A percentile compares a stretch with the other conserved stretches of the same genome.
These are phyloP conservation scores for Drosophila yakuba DNA, from an alignment of 1,140 invertebrate genomes.

Conservation along the genomic window DNA sequence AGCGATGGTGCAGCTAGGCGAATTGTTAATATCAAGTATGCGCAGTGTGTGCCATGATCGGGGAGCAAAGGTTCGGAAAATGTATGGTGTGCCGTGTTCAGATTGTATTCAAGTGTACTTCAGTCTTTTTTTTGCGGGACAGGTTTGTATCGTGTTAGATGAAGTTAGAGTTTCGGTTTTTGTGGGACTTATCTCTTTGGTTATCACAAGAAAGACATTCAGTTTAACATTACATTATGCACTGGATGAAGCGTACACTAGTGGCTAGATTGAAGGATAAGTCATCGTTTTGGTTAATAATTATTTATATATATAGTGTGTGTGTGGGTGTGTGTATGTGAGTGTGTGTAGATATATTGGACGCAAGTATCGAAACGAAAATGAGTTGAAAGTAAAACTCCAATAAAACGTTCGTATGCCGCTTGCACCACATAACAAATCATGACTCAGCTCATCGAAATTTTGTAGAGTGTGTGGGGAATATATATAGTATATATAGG, in stretches of 20 bases:
- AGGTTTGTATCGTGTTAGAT: slow-evolving; percentile 9
- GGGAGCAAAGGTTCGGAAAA: slow-evolving; percentile 7
- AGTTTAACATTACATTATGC: slow-evolving; percentile 81
- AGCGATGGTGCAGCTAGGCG: slow-evolving; percentile 31
- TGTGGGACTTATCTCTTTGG: slow-evolving; percentile 31
- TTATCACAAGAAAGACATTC: slow-evolving; percentile 78
- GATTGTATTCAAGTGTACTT: slow-evolving; percentile 10
- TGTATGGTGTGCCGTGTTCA: slow-evolving; percentile 4
- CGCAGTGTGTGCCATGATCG: slow-evolving; percentile 43
- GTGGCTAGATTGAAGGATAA: slow-evolving; percentile 60
- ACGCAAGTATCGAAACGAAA: slow-evolving; percentile 68
- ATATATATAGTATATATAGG: slow-evolving; percentile 58
- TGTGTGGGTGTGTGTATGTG: slow-evolving; percentile 23
- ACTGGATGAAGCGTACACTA: slow-evolving; percentile 80
- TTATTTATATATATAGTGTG: slow-evolving; percentile 43
- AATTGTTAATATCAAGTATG: slow-evolving; percentile 44
- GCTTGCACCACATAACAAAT: slow-evolving; percentile 83
- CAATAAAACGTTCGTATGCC: slow-evolving; percentile 75
- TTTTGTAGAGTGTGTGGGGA: slow-evolving; percentile 37
- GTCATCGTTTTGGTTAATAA: slow-evolving; percentile 27
- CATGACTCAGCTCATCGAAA: slow-evolving; percentile 75
- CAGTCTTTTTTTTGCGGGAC: slow-evolving; percentile 11
- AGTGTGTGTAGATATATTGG: slow-evolving; percentile 50
- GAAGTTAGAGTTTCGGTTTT: slow-evolving; percentile 23
- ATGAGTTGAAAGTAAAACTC: slow-evolving; percentile 59